A percentile compares a stretch with the other conserved stretches of the same genome.
phyloP scores from a whole-genome alignment of 2,113 vertebrate genomes.

The Hydropotes inermis region DNA sequence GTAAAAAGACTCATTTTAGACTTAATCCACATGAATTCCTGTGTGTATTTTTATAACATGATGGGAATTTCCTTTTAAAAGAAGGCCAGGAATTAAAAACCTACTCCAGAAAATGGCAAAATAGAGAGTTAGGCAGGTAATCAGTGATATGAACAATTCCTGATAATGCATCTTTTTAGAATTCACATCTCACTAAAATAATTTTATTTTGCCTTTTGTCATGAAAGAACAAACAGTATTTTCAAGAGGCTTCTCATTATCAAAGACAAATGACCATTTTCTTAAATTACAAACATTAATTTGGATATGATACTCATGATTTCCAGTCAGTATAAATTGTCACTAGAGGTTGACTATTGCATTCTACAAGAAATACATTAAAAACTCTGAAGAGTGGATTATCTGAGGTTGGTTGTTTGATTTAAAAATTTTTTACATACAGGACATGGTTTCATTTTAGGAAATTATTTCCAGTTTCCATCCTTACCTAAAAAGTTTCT shows the following conservation, averaged over 20 bases:
- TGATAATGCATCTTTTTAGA: neutral
- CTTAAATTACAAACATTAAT: constrained; percentile 15
- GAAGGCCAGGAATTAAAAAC: neutral
- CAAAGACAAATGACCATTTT: neutral
- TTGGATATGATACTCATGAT: neutral
- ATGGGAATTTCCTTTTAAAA: constrained; percentile 1
- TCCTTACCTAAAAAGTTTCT: neutral
- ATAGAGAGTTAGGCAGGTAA: neutral
- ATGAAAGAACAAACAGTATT: neutral
- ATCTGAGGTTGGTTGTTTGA: neutral
- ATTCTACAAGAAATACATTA: neutral
- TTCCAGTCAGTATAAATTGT: neutral
- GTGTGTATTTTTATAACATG: neutral
- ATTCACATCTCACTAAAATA: neutral
- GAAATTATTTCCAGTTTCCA: neutral
- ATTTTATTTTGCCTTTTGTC: neutral
- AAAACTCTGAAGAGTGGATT: neutral
- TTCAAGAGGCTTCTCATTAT: neutral
- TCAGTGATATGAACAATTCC: neutral
- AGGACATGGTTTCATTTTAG: neutral
- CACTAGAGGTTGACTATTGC: neutral
- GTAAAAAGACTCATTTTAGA: neutral
- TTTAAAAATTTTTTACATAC: neutral
- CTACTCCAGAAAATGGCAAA: neutral
- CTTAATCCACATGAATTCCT: constrained; percentile 17